Percentiles rank a stretch among this genome's conserved stretches.
phyloP scores from a whole-genome alignment of 1,140 invertebrate species.

The Hestina assimilis region DNA sequence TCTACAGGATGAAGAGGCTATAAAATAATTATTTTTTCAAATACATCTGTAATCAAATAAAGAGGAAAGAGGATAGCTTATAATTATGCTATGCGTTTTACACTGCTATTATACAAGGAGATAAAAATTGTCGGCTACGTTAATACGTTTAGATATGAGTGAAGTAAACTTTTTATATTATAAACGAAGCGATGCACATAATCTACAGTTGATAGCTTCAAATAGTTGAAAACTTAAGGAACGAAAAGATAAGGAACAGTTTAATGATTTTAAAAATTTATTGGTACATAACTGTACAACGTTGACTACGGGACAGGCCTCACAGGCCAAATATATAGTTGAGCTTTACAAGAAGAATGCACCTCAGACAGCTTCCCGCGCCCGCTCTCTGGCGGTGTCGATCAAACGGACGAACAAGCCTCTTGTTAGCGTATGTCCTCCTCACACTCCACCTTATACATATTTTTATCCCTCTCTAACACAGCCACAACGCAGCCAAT shows the following conservation, averaged over 20 bases:
- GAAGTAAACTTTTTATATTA: no score
- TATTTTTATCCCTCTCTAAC: conserved; percentile 49
- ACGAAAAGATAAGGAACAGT: not conserved
- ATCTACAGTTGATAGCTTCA: no score
- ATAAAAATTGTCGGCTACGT: no score
- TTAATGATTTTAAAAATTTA: conserved; percentile 23
- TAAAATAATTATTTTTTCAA: no score
- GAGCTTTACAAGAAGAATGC: conserved; percentile 76
- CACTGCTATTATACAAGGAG: no score
- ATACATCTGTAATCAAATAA: no score
- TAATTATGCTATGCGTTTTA: no score
- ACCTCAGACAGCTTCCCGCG: conserved; percentile 70
- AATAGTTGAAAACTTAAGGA: not conserved
- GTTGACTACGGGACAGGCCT: conserved; percentile 40
- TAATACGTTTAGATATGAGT: no score
- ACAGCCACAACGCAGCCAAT: conserved; percentile 72
- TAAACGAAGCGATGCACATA: no score
- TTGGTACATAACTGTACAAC: conserved; percentile 54
- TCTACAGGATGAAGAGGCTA: no score
- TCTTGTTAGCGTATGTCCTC: conserved; percentile 67
- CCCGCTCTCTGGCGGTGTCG: conserved; percentile 70
- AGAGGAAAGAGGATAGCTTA: no score
- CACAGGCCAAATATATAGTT: conserved; percentile 72
- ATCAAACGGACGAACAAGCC: conserved; percentile 76
- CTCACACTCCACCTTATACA: conserved; percentile 40